phyloP scores from a whole-genome alignment of 1,140 invertebrate genomes.

The Rhopalosiphum maidis region DNA sequence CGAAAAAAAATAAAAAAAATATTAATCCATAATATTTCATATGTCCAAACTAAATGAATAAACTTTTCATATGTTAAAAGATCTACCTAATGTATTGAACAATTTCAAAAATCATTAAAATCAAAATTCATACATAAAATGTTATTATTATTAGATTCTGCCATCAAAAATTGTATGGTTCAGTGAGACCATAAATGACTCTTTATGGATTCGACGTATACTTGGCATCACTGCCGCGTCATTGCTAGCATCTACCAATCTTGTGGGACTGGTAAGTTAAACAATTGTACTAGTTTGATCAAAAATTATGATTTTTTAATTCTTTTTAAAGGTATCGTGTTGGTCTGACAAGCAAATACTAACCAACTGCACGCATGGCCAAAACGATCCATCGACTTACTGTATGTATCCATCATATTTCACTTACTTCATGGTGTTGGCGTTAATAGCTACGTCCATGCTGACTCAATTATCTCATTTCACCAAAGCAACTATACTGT shows the following conservation, averaged over 20 bases:
- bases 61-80: too few relatives aligned
- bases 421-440: conserved; percentile 74
- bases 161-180: conserved; percentile 64
- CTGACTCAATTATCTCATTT: conserved; percentile 77
- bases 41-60: too few relatives aligned
- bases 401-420: conserved; percentile 79
- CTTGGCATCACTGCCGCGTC: conserved; percentile 67
- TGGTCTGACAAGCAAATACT: conserved; percentile 23
- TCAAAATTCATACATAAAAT: background rate
- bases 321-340: conserved; percentile 14
- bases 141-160: conserved; percentile 62
- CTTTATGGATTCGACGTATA: conserved; percentile 66
- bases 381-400: conserved; percentile 59
- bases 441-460: conserved; percentile 74
- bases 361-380: conserved; percentile 30
- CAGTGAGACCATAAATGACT: conserved; percentile 67
- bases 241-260: conserved; percentile 68
- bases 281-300: background rate
- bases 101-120: background rate
- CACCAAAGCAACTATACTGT: conserved; percentile 72
- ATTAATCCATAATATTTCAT: too few relatives aligned
- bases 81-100: too few relatives aligned
- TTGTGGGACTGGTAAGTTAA: conserved; percentile 67
- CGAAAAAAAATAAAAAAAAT: too few relatives aligned
- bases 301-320: background rate